A percentile compares a stretch with the other conserved stretches of the same genome.
Evolutionary conservation across 2,888 invertebrate species (phyloP).

Genomic region (Chymomyza fuscimana): DNA sequence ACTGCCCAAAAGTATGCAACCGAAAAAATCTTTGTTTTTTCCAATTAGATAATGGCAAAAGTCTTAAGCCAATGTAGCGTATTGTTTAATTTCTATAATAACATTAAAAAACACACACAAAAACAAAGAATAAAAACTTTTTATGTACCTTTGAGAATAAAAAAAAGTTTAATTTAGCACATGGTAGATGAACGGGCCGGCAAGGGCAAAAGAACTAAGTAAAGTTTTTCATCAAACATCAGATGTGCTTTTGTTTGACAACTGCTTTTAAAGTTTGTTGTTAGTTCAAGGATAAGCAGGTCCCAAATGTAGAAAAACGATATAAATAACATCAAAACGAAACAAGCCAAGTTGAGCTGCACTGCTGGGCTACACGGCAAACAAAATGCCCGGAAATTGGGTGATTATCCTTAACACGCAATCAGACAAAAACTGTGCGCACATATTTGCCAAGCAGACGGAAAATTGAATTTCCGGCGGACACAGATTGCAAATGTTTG

Average conservation of each 20-base stretch:
- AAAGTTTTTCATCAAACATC: slow-evolving; percentile 21
- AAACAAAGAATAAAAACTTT: neutral
- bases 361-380: slow-evolving; percentile 10
- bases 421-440: neutral
- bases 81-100: neutral
- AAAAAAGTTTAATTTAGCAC: neutral
- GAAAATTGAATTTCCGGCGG: slow-evolving; percentile 62
- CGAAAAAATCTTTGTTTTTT: slow-evolving; percentile 5
- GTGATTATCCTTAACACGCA: slow-evolving; percentile 48
- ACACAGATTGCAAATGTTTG: slow-evolving; percentile 23
- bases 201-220: neutral
- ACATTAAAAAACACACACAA: neutral
- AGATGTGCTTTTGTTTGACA: slow-evolving; percentile 4
- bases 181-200: neutral
- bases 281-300: slow-evolving; percentile 11
- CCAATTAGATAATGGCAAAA: neutral
- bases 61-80: neutral
- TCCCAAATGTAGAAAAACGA: slow-evolving; percentile 3
- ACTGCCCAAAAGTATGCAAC: slow-evolving; percentile 35
- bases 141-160: neutral
- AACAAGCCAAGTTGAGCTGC: neutral
- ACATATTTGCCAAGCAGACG: slow-evolving; percentile 31
- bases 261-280: slow-evolving; percentile 11
- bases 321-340: slow-evolving; percentile 8
- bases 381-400: slow-evolving; percentile 65